Base-by-base conservation (phyloP, 2,797 vertebrate genomes). In the Chiroxiphia lanceolata region DNA sequence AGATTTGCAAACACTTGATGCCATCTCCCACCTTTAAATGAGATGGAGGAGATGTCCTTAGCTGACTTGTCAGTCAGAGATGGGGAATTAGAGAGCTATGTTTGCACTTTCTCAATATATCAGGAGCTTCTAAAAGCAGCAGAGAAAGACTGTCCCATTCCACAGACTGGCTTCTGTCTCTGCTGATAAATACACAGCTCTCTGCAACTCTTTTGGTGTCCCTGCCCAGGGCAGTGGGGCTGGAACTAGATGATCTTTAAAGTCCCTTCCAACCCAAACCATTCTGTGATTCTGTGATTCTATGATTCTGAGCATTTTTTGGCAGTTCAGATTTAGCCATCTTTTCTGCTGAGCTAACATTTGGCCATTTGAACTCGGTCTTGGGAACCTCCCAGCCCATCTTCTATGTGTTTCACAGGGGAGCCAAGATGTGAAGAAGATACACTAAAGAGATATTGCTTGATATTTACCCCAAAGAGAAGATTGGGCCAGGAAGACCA, bases 381-480 rank as follows among this genome's bases (percentile, higher is more conserved):
- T 76, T 45, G 65, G 75, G 56, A 79, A 80, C 56, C 42, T 95
- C 91, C 83, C 54, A 84, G 69, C 11, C 77, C 50, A 67, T 22
- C 13, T 82, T 74, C n/a, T 57, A 8, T 34, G 64, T 79, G 31
- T 45, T 79, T 71, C 63, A 72, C 68, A 93, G 29, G 20, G 48
- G 29, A 85, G 57, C n/a, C 50, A 80, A 95, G 90, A 83, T 76
- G 79, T 87, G 90, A 69, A 71, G 87, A 84, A 75, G 75, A 80
- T 68, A 33, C 13, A 83, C 33, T 70, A 27, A 44, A 61, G 34
- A 63, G 50, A 72, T 50, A 53, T 1, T 76, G 45, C 81, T 92
- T 63, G 69, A 61, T 85, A 83, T 57, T 69, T 71, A 84, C 69
- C 61, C 68, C 40, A 76, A 64, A 76, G 51, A 38, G n/a, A 47